Conservation (phyloP, 1,140 invertebrate species). For the Monochamus saltuarius region DNA sequence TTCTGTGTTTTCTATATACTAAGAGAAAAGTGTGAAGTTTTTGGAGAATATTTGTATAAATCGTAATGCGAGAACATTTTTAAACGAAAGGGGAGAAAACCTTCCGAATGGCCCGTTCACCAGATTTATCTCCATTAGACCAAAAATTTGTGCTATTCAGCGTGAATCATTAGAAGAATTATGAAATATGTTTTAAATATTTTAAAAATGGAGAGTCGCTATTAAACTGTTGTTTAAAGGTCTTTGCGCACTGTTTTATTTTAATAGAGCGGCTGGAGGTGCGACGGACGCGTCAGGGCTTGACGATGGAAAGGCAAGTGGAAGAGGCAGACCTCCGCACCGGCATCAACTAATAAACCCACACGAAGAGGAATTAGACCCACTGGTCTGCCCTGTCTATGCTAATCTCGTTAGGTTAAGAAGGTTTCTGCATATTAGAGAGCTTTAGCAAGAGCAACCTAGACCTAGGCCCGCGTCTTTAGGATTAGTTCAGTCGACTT, state of each 20-base stretch:
- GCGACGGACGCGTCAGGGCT: not conserved
- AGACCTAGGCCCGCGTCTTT: constrained; percentile 56
- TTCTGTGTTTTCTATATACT: too few species aligned
- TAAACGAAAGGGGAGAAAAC: too few species aligned
- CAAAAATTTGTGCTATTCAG: too few species aligned
- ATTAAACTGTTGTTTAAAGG: not conserved
- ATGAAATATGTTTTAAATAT: too few species aligned
- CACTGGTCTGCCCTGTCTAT: constrained; percentile 55
- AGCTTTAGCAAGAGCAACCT: constrained; percentile 54
- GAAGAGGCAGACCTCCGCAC: constrained; percentile 9
- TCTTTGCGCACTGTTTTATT: not conserved
- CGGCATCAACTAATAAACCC: constrained; percentile 41
- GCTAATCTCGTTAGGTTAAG: constrained; percentile 69
- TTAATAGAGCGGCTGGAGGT: not conserved
- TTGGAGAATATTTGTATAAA: too few species aligned
- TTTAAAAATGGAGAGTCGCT: too few species aligned
- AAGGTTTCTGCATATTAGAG: constrained; percentile 67
- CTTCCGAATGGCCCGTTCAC: too few species aligned
- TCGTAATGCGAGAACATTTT: too few species aligned
- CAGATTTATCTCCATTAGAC: too few species aligned
- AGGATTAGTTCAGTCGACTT: constrained; percentile 56
- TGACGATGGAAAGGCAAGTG: constrained; percentile 7
- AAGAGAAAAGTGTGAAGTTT: too few species aligned
- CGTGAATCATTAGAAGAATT: too few species aligned
- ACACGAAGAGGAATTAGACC: constrained; percentile 42